These are phyloP conservation scores for Metopia argyrocephala DNA, from an alignment of 2,888 invertebrate species.

Conservation along the genomic window DNA sequence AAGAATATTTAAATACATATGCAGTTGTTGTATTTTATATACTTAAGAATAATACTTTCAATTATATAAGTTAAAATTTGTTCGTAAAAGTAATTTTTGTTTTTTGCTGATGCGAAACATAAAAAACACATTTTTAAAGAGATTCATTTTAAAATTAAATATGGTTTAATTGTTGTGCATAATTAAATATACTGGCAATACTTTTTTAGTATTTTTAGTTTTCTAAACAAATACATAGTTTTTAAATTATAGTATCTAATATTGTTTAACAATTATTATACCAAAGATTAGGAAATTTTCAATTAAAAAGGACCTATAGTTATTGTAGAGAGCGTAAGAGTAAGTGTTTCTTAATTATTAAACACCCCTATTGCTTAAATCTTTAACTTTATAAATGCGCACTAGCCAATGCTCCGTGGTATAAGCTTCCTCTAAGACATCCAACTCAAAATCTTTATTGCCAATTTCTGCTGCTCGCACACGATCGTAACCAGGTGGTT, in stretches of 20 bases:
- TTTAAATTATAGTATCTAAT: not conserved
- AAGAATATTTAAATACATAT: not conserved
- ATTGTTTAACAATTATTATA: slow-evolving; percentile 45
- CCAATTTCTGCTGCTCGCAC: slow-evolving; percentile 98
- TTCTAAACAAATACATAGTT: slow-evolving; percentile 16
- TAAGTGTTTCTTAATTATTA: slow-evolving; percentile 77
- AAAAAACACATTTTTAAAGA: slow-evolving; percentile 1
- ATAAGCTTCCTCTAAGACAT: slow-evolving; percentile 99
- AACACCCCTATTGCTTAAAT: slow-evolving; percentile 91
- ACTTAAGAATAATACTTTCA: slow-evolving; percentile 12
- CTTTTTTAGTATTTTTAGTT: not conserved
- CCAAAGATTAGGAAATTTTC: not conserved
- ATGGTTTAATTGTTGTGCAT: not conserved
- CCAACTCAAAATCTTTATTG: slow-evolving; percentile 98
- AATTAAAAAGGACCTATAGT: slow-evolving; percentile 17
- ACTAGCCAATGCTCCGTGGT: slow-evolving; percentile 99
- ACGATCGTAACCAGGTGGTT: slow-evolving; percentile 97
- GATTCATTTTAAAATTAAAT: no score
- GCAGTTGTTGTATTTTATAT: not conserved
- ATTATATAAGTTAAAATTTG: not conserved
- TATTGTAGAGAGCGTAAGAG: not conserved
- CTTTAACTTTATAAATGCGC: slow-evolving; percentile 98
- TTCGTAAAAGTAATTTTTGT: not conserved
- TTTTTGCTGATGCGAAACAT: slow-evolving; percentile 13
- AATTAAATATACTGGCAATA: slow-evolving; percentile 1